Evolutionary conservation across 1,140 invertebrate species (phyloP), one percentile per base, ranked within the genome.

Genomic region (Lordiphosa stackelbergi): DNA sequence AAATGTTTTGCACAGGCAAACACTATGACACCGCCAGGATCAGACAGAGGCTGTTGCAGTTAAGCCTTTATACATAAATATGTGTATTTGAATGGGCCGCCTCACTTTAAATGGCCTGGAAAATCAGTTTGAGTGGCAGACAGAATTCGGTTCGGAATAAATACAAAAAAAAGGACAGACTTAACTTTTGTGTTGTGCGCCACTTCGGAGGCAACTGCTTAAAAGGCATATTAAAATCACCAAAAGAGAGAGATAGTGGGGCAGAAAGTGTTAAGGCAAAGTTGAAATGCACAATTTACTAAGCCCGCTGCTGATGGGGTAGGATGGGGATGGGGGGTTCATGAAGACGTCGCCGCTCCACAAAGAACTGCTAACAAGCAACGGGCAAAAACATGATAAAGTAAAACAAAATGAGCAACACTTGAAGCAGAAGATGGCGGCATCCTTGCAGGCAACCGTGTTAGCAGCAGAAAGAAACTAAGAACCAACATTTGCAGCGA

Each of bases 351-450:
- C 36, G 24, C 2, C 12, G 64, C 12, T 24, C 11, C 5, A 45
- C 65, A 60, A 69, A 69, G 54, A 45, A 11, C 36, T 13, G 35
- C 65, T 69, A 69, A 69, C 66, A 69, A 69, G 66, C 66, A 53
- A n/a, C 31, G 24, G 63, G 19, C 10, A 43, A 66, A 54, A 61
- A 54, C 35, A 40, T 54, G 64, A 61, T 69, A 54, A 69, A 69
- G 66, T 69, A 69, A 69, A 69, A 54, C 38, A 69, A 69, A 69
- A 69, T 68, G 66, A 69, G 57, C 56, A 61, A 61, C 64, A 69
- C 66, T 69, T 68, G 49, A 68, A 45, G 65, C 31, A 45, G 40
- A 36, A 24, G 52, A 47, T 31, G 38, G 9, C 36, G 24, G 59
- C 31, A 48, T 48, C 31, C 34, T 43, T 9, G 13, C 40, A 40